phyloP scores from a whole-genome alignment of 2,888 invertebrate species.

The Tuberolachnus salignus region DNA sequence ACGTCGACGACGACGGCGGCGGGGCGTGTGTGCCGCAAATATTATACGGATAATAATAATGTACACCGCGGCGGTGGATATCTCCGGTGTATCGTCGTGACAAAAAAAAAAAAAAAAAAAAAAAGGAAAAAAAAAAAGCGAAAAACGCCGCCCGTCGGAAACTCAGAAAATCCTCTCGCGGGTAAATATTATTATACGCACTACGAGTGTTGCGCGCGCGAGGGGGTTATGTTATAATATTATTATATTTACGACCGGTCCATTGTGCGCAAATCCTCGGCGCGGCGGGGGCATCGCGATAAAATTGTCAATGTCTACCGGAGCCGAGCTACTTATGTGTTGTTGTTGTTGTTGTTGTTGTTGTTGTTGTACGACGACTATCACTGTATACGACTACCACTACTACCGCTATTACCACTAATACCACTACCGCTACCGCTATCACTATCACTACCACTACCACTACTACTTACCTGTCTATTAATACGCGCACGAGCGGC shows the following conservation, averaged over 20 bases:
- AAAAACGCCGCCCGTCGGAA: slow-evolving; percentile 37
- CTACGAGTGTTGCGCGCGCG: not conserved
- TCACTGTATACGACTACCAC: not conserved
- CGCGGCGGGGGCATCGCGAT: slow-evolving; percentile 25
- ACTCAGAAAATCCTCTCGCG: slow-evolving; percentile 11
- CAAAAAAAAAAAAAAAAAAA: slow-evolving; percentile 47
- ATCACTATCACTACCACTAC: slow-evolving; percentile 9
- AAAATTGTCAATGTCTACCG: slow-evolving; percentile 55
- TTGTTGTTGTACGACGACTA: not conserved
- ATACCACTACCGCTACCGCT: not conserved
- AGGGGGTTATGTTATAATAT: slow-evolving; percentile 20
- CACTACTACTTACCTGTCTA: not conserved
- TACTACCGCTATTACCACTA: slow-evolving; percentile 24
- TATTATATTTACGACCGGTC: slow-evolving; percentile 48
- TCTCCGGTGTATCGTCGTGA: slow-evolving; percentile 36
- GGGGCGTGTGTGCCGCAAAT: not conserved
- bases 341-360: not conserved
- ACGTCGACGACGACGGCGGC: slow-evolving; percentile 43
- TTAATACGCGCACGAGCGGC: not conserved
- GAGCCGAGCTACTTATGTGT: slow-evolving; percentile 8
- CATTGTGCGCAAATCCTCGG: slow-evolving; percentile 54
- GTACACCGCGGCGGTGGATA: too few relatives aligned
- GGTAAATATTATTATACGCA: not conserved
- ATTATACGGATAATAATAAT: too few relatives aligned
- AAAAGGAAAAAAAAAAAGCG: slow-evolving; percentile 44